phyloP scores from a whole-genome alignment of 2,888 invertebrate species.

The Scaptomyza flava region DNA sequence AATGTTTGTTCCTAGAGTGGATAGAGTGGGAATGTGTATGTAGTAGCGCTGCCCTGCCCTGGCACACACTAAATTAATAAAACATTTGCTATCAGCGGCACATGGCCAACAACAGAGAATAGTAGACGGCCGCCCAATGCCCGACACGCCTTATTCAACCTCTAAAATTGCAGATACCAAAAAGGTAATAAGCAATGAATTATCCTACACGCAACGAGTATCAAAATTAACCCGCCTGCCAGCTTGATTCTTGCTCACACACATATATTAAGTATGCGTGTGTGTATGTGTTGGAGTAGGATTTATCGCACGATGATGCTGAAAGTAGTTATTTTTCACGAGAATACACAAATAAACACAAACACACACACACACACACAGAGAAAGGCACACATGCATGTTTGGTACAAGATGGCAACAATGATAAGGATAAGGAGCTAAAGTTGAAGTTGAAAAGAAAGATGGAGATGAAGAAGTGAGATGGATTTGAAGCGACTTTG shows the following conservation, averaged over 20 bases:
- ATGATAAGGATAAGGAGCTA: slow-evolving; percentile 15
- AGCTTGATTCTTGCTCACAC: slow-evolving; percentile 4
- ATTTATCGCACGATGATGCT: slow-evolving; percentile 79
- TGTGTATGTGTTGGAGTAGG: slow-evolving; percentile 50
- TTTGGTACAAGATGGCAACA: slow-evolving; percentile 9
- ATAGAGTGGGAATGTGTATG: not conserved
- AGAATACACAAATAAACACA: slow-evolving; percentile 21
- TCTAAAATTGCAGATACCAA: slow-evolving; percentile 66
- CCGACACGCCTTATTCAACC: not conserved
- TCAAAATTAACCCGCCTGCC: slow-evolving; percentile 68
- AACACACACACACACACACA: too few relatives aligned
- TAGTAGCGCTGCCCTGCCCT: slow-evolving; percentile 40
- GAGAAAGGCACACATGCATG: slow-evolving; percentile 4
- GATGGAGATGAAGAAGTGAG: slow-evolving; percentile 18
- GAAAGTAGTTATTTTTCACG: slow-evolving; percentile 79
- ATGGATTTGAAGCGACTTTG: slow-evolving; percentile 47
- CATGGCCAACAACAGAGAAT: slow-evolving; percentile 31
- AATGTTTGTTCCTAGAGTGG: slow-evolving; percentile 3
- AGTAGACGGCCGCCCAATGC: not conserved
- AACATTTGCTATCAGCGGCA: slow-evolving; percentile 74
- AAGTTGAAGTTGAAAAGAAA: slow-evolving; percentile 6
- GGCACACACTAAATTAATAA: slow-evolving; percentile 80
- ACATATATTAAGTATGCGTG: slow-evolving; percentile 19
- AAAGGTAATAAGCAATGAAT: slow-evolving; percentile 80
- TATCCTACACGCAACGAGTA: slow-evolving; percentile 80